Percentiles rank a stretch among this genome's conserved stretches.
Evolutionary conservation across 2,888 invertebrate species (phyloP).

Genomic region (Neoitamus cyanurus): DNA sequence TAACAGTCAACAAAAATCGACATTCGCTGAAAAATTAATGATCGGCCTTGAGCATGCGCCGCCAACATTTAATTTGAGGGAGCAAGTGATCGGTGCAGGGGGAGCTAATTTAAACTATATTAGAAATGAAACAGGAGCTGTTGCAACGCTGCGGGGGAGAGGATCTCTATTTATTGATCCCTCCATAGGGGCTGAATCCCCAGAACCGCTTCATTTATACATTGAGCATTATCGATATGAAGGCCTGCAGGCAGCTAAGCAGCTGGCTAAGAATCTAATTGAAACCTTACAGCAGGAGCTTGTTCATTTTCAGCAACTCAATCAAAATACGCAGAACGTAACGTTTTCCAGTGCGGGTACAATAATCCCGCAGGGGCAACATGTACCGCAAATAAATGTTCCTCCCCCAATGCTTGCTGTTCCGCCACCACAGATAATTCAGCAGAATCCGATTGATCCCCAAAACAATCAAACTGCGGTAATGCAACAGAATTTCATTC

Average conservation of each 20-base stretch:
- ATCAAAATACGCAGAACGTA: slow-evolving; percentile 48
- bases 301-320: slow-evolving; percentile 57
- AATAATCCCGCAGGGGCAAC: slow-evolving; percentile 49
- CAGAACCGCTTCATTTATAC: slow-evolving; percentile 80
- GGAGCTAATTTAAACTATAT: slow-evolving; percentile 82
- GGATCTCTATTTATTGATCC: slow-evolving; percentile 74
- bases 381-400: slow-evolving; percentile 55
- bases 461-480: slow-evolving; percentile 47
- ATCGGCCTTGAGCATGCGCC: slow-evolving; percentile 83
- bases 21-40: slow-evolving; percentile 75
- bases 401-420: slow-evolving; percentile 55
- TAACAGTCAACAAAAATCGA: slow-evolving; percentile 46
- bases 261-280: slow-evolving; percentile 80
- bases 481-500: slow-evolving; percentile 52
- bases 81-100: slow-evolving; percentile 77
- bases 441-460: slow-evolving; percentile 46
- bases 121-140: slow-evolving; percentile 79
- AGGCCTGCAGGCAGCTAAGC: slow-evolving; percentile 71
- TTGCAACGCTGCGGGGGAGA: slow-evolving; percentile 77
- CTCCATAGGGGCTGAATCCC: slow-evolving; percentile 70
- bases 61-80: slow-evolving; percentile 78
- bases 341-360: slow-evolving; percentile 21
- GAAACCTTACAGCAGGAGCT: slow-evolving; percentile 78
- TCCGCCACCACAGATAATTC: slow-evolving; percentile 47
- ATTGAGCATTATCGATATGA: slow-evolving; percentile 79